phyloP scores from a whole-genome alignment of 2,113 vertebrate genomes.

The Pelusios castaneus region DNA sequence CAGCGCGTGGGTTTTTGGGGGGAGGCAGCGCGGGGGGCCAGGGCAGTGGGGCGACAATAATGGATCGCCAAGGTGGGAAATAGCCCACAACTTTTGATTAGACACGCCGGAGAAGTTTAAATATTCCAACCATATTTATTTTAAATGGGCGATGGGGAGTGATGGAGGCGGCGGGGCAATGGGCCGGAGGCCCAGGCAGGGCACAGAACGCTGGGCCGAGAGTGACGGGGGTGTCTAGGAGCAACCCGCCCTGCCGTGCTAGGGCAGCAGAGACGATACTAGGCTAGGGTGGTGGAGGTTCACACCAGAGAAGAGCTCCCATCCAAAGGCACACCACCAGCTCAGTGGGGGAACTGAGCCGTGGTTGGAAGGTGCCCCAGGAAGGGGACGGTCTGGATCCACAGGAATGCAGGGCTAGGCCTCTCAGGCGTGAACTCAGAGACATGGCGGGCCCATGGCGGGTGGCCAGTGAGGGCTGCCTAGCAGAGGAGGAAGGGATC shows the following conservation, averaged over 20 bases:
- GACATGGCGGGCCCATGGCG: background rate
- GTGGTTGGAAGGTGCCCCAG: no score
- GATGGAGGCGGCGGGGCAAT: background rate
- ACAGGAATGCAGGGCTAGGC: background rate
- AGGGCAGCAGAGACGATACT: no score
- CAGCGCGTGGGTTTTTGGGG: slow-evolving; percentile 32
- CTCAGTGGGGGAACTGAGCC: no score
- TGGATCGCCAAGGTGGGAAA: slow-evolving; percentile 80
- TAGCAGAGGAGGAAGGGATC: no score
- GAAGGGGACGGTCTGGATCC: background rate
- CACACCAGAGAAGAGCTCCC: background rate
- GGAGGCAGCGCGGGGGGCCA: slow-evolving; percentile 48
- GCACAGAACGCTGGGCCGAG: background rate
- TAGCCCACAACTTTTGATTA: slow-evolving; percentile 84
- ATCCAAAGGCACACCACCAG: background rate
- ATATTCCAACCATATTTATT: slow-evolving; percentile 74
- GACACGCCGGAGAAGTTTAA: slow-evolving; percentile 84
- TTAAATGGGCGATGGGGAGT: slow-evolving; percentile 25
- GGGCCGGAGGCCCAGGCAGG: background rate
- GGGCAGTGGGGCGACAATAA: slow-evolving; percentile 74
- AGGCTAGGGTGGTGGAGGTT: background rate
- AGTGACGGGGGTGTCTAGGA: background rate
- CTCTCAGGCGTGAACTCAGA: background rate
- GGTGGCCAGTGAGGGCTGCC: no score
- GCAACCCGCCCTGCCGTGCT: accelerated